These are phyloP conservation scores for Danionella cerebrum DNA, from an alignment of 2,113 vertebrate species.

Conservation along the genomic window DNA sequence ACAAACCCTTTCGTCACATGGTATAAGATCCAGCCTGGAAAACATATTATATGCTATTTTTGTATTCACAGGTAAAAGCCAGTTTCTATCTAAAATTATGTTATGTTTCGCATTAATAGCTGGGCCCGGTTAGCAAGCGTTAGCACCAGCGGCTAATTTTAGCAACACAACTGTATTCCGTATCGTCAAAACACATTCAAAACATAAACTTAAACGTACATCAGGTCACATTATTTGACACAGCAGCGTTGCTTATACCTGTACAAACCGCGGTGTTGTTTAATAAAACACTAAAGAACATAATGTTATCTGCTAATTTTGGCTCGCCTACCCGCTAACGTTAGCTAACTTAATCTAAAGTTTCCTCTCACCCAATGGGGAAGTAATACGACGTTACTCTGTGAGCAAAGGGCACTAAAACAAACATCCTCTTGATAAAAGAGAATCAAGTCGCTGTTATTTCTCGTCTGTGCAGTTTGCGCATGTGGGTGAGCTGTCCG, in stretches of 20 bases:
- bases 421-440: background rate
- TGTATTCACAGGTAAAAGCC: background rate
- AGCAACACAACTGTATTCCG: background rate
- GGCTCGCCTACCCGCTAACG: constrained; percentile 2
- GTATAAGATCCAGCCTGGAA: background rate
- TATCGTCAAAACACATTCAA: background rate
- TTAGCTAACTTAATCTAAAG: background rate
- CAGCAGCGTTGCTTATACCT: no score
- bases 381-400: background rate
- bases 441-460: no score
- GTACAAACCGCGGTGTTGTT: no score
- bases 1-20: background rate
- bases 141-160: constrained; percentile 7
- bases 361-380: background rate
- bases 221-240: background rate
- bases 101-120: constrained; percentile 16
- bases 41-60: background rate
- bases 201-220: background rate
- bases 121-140: constrained; percentile 10
- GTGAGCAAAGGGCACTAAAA: background rate
- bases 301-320: background rate
- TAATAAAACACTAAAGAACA: background rate
- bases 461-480: background rate
- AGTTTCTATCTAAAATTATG: background rate
- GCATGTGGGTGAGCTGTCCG: background rate